phyloP scores from a whole-genome alignment of 2,888 invertebrate genomes.

The Andrena hattorfiana region DNA sequence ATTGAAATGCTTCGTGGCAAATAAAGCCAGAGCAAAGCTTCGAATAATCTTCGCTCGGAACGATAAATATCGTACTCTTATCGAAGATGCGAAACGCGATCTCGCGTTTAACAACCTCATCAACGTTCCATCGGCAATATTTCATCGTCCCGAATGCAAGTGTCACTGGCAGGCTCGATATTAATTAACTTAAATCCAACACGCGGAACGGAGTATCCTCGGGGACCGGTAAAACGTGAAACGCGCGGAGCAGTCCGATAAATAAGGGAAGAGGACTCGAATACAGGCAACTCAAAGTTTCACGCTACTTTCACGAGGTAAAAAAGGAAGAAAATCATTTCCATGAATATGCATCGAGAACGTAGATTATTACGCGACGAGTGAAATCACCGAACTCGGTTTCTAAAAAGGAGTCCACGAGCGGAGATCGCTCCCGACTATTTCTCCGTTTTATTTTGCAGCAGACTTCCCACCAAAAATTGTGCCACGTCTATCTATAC shows the following conservation, averaged over 20 bases:
- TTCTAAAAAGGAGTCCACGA: conserved; percentile 3
- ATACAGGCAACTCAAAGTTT: neutral
- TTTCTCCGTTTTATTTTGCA: neutral
- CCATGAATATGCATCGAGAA: conserved; percentile 25
- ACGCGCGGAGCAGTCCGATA: neutral
- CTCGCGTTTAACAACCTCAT: neutral
- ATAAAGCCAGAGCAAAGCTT: neutral
- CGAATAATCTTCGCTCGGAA: neutral
- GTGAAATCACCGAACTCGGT: conserved; percentile 28
- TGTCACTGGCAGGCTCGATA: neutral
- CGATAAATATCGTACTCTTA: neutral
- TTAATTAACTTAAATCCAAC: conserved; percentile 22
- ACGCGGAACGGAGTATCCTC: neutral
- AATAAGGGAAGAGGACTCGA: neutral
- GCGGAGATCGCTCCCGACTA: conserved; percentile 1
- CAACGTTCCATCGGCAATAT: conserved; percentile 8
- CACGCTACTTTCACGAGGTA: conserved; percentile 29
- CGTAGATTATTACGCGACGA: conserved; percentile 5
- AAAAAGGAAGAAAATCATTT: conserved; percentile 13
- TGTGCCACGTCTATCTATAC: too few relatives aligned
- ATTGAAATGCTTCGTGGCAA: neutral
- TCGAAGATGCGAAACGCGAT: neutral
- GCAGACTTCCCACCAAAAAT: neutral
- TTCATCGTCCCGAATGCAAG: neutral
- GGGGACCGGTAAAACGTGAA: conserved; percentile 7